Base-by-base conservation (phyloP, 2,113 vertebrate genomes). In the Kryptolebias marmoratus region DNA sequence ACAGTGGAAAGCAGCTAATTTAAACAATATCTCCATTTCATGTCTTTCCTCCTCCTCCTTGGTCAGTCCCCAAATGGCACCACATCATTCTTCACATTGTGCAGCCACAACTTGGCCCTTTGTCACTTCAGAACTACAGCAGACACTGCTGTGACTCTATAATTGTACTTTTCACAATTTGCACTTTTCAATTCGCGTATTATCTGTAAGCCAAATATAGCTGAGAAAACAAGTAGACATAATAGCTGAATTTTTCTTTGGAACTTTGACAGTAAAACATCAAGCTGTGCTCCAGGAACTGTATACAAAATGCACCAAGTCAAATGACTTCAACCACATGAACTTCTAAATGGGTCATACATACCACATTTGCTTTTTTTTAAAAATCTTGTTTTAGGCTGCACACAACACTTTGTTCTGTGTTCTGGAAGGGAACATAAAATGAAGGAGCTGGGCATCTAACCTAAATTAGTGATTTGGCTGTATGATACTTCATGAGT, bases 11-110 rank as follows among this genome's bases (percentile, higher is more conserved):
- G 78, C 74, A 71, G 77, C 77, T 73, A 9, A 71, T 62, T 78
- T 49, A 73, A 89, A 89, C 88, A 89, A 86, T 87, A 83, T 80
- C 70, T 48, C 82, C 71, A 57, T 86, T 88, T 85, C 83, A 60
- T 79, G 48, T 12, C 36, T 8, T 57, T 28, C 11, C 45, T 71
- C 79, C 61, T 85, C 72, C 86, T 79, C 53, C 27, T 16, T 79
- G 0, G 1, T 59, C 60, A 79, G 84, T 82, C 87, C 79, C 79
- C 79, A 48, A 61, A 81, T 84, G 81, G 79, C 80, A 79, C 77
- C 54, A 48, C 66, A 66, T 68, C 65, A 80, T 67, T 77, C 49
- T 71, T 60, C 62, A 42, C 58, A 66, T 53, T 22, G 50, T 66
- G 70, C 64, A 49, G 60, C n/a, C 65, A 72, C 68, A 83, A 67